Evolutionary conservation across 1,140 invertebrate species (phyloP).

Genomic region (Danaus melanippus): DNA sequence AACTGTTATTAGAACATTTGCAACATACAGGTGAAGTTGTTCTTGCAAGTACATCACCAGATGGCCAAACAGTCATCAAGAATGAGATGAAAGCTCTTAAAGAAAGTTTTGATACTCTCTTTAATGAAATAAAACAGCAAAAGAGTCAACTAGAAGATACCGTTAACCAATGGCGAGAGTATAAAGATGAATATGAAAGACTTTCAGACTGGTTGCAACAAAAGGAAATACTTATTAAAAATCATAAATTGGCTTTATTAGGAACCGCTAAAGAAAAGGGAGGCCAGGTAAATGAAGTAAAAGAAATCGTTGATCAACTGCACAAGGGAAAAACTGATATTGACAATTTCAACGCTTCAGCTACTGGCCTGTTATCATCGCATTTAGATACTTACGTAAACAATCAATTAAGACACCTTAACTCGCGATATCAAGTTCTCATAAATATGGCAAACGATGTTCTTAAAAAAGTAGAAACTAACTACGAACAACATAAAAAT

Average conservation of each 20-base stretch:
- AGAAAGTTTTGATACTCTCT: conserved; percentile 88
- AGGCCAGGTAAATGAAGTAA: conserved; percentile 86
- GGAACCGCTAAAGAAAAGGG: conserved; percentile 88
- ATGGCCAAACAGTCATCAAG: conserved; percentile 85
- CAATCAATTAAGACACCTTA: conserved; percentile 91
- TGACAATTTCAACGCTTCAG: conserved; percentile 86
- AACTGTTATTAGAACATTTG: conserved; percentile 88
- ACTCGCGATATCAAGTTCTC: conserved; percentile 91
- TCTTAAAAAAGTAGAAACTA: conserved; percentile 92
- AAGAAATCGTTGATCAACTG: conserved; percentile 83
- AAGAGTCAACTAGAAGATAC: conserved; percentile 88
- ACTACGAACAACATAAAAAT: conserved; percentile 88
- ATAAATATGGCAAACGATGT: conserved; percentile 94
- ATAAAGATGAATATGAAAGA: conserved; percentile 93
- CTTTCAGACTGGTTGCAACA: conserved; percentile 95
- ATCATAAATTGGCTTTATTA: conserved; percentile 88
- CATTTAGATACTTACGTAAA: conserved; percentile 92
- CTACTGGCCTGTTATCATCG: conserved; percentile 83
- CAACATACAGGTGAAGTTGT: conserved; percentile 89
- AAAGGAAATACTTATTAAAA: conserved; percentile 92
- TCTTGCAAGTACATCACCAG: conserved; percentile 83
- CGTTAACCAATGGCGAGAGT: conserved; percentile 88
- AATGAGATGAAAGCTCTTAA: conserved; percentile 88
- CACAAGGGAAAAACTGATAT: conserved; percentile 88
- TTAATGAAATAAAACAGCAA: conserved; percentile 88